Conservation (phyloP, 2,797 vertebrate species). For the Threskiornis aethiopicus region DNA sequence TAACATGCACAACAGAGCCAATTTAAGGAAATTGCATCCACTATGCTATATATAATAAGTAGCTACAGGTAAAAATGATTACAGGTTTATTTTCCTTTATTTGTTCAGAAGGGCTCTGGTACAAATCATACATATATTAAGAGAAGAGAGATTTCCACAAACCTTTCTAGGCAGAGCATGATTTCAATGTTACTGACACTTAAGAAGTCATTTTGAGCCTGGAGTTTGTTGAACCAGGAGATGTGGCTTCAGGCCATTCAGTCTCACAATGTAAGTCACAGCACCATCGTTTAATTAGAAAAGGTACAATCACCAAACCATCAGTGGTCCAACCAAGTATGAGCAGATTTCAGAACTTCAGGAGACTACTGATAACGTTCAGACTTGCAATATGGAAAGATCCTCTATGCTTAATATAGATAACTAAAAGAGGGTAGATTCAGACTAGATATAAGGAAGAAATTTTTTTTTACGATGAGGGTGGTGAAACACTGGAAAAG, state of each 20-base stretch:
- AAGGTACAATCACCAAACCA: background rate
- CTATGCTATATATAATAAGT: background rate
- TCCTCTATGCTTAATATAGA: background rate
- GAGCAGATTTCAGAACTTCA: background rate
- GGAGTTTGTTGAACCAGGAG: background rate
- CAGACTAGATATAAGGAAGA: background rate
- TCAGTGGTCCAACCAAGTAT: background rate
- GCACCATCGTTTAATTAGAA: background rate
- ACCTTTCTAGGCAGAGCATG: background rate
- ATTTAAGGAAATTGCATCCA: background rate
- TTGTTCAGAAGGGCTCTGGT: background rate
- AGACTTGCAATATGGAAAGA: background rate
- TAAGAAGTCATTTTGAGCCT: background rate
- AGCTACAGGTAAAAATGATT: background rate
- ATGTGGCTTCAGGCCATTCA: background rate
- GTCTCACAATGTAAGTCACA: background rate
- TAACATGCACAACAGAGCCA: background rate
- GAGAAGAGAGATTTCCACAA: background rate
- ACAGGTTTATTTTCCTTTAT: background rate
- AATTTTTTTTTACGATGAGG: background rate
- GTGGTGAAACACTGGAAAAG: background rate
- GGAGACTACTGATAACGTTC: background rate
- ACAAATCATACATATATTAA: background rate
- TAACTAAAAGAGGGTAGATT: background rate
- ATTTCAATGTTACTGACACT: background rate